Conservation (phyloP, 2,797 vertebrate genomes). For the Anguilla megastoma region DNA sequence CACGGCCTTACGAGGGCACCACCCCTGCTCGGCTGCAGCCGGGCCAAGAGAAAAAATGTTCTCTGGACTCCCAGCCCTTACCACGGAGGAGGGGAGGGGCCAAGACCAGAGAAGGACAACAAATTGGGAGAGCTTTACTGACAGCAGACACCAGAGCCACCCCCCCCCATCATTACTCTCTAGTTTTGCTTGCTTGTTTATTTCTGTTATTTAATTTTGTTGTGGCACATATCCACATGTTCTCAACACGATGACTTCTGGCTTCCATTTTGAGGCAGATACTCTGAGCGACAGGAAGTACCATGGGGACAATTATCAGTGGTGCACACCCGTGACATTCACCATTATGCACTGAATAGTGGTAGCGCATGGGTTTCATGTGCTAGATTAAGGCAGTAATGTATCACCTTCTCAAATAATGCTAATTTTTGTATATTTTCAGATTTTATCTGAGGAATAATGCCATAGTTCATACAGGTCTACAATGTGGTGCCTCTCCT, state of each 20-base stretch:
- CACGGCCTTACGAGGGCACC: not conserved
- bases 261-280: not conserved
- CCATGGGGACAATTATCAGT: not conserved
- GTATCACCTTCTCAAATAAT: not conserved
- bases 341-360: not conserved
- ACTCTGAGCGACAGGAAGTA: not conserved
- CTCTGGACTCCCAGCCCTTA: not conserved
- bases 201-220: conserved; percentile 16
- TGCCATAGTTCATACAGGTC: not conserved
- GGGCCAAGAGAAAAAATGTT: not conserved
- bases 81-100: not conserved
- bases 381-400: not conserved
- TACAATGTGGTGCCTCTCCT: not conserved
- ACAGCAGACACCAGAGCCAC: not conserved
- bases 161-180: not conserved
- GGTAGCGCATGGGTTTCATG: not conserved
- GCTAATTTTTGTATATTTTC: not conserved
- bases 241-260: not conserved
- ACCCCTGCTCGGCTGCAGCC: not conserved
- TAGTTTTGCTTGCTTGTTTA: conserved; percentile 16
- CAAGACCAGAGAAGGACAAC: not conserved
- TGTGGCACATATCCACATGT: not conserved
- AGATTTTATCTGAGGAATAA: not conserved
- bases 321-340: not conserved
- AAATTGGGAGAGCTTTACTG: not conserved